Conservation (phyloP, 2,888 invertebrate species). For the Sisyra terminalis region DNA sequence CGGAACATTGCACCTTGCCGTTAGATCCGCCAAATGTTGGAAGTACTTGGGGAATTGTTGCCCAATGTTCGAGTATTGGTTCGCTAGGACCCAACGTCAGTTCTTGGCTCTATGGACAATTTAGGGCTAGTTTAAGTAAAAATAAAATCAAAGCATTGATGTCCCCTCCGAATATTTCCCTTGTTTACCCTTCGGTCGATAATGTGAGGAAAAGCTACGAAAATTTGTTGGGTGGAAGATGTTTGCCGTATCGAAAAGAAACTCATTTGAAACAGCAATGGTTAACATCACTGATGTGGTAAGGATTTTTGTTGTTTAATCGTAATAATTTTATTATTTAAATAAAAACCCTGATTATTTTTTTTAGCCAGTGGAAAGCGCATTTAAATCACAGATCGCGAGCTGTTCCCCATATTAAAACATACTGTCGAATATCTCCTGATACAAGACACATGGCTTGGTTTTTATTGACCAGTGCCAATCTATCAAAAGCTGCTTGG, state of each 20-base stretch:
- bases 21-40: conserved; percentile 29
- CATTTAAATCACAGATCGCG: conserved; percentile 46
- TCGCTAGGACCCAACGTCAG: conserved; percentile 54
- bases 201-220: conserved; percentile 78
- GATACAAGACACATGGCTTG: conserved; percentile 52
- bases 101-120: conserved; percentile 63
- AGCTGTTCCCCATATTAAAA: conserved; percentile 93
- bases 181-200: conserved; percentile 63
- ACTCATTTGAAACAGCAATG: conserved; percentile 72
- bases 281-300: conserved; percentile 63
- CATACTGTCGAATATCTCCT: conserved; percentile 62
- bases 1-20: conserved; percentile 40
- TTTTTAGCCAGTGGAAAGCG: conserved; percentile 69
- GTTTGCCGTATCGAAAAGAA: conserved; percentile 68
- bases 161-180: conserved; percentile 34
- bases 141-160: conserved; percentile 35
- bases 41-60: conserved; percentile 49
- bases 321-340: conserved; percentile 7
- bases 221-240: conserved; percentile 69
- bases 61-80: conserved; percentile 86
- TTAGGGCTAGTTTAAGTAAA: conserved; percentile 43
- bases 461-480: conserved; percentile 83
- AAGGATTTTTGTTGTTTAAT: conserved; percentile 15
- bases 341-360: background rate
- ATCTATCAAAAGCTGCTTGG: conserved; percentile 97